phyloP scores from a whole-genome alignment of 2,113 vertebrate species.

The Alaudala cheleensis region DNA sequence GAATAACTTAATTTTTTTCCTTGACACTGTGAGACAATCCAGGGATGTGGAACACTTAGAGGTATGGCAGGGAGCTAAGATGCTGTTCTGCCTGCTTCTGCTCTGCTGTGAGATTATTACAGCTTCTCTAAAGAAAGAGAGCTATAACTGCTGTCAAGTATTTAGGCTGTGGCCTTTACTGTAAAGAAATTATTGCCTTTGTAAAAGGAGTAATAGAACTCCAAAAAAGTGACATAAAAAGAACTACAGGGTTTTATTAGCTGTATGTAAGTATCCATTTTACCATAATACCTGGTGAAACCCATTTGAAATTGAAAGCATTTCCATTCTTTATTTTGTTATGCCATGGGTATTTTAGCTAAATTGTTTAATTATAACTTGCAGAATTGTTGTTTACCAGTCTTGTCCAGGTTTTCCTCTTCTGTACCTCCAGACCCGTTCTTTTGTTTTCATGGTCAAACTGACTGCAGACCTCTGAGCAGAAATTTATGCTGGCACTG shows the following conservation, averaged over 20 bases:
- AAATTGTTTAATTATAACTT: background rate
- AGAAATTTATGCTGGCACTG: background rate
- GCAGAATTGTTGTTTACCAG: background rate
- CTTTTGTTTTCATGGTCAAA: background rate
- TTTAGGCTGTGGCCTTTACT: background rate
- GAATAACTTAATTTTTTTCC: background rate
- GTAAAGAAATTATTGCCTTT: background rate
- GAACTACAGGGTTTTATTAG: background rate
- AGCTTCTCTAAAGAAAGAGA: background rate
- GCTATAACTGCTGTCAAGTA: background rate
- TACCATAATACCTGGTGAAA: background rate
- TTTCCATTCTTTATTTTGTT: background rate
- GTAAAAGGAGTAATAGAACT: background rate
- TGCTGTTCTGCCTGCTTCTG: background rate
- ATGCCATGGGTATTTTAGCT: fast-evolving
- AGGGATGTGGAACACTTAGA: fast-evolving
- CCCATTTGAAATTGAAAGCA: background rate
- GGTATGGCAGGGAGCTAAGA: background rate
- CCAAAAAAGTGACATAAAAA: background rate
- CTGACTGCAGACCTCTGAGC: background rate
- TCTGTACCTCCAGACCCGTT: background rate
- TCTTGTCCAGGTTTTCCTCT: background rate
- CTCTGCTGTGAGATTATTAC: background rate
- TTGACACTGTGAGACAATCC: background rate
- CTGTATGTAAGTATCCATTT: background rate